These are phyloP conservation scores for Heterochromis multidens DNA, from an alignment of 2,113 vertebrate genomes.

Conservation along the genomic window DNA sequence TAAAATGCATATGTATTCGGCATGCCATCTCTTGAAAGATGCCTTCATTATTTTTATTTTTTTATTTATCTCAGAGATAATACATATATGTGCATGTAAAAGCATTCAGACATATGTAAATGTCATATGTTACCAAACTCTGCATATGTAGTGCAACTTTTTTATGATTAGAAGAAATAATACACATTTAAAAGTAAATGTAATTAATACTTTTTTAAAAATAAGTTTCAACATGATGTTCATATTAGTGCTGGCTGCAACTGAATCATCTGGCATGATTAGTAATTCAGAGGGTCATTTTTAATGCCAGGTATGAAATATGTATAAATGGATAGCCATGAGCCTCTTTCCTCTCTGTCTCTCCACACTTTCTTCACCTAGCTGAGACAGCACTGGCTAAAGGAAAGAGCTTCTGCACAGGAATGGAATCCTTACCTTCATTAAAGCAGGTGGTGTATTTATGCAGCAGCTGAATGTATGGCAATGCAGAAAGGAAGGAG, in stretches of 20 bases:
- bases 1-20: slow-evolving; percentile 70
- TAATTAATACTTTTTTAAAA: slow-evolving; percentile 9
- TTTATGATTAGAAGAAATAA: slow-evolving; percentile 26
- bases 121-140: slow-evolving; percentile 16
- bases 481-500: slow-evolving; percentile 7
- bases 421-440: slow-evolving; percentile 68
- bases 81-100: slow-evolving; percentile 40
- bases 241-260: slow-evolving; percentile 15
- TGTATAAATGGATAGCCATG: slow-evolving; percentile 75
- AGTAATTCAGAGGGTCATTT: slow-evolving; percentile 64
- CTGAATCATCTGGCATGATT: slow-evolving; percentile 58
- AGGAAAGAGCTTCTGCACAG: slow-evolving; percentile 69
- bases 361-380: slow-evolving; percentile 67
- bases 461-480: slow-evolving; percentile 73
- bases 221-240: slow-evolving; percentile 40
- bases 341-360: slow-evolving; percentile 46
- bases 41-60: slow-evolving; percentile 61
- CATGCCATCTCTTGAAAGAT: slow-evolving; percentile 69
- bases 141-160: not conserved
- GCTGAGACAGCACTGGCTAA: slow-evolving; percentile 77
- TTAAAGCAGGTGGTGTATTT: slow-evolving; percentile 80
- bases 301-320: slow-evolving; percentile 73
- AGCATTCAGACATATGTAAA: slow-evolving; percentile 40
- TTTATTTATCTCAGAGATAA: slow-evolving; percentile 50
- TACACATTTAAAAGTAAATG: slow-evolving; percentile 26